Base-by-base conservation (phyloP, 2,888 invertebrate species). In the Gisinianus flammeolus region DNA sequence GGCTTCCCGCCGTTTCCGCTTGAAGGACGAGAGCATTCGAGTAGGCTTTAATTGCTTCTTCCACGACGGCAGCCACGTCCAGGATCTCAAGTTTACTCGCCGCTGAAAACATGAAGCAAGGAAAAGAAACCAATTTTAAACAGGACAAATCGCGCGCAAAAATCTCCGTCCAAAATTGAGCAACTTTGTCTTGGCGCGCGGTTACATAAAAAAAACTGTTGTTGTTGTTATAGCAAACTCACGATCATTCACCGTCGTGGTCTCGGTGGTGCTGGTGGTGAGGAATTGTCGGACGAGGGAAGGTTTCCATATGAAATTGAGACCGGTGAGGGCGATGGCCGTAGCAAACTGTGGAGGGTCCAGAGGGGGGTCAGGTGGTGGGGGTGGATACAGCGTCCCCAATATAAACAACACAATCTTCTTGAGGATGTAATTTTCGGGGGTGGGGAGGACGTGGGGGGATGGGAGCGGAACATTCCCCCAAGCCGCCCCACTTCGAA, bases 21-120 rank as follows among this genome's bases (percentile, higher is more conserved):
- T 33, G 2, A 2, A 30, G 0, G 2, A 31, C 44, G 1, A 74
- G 12, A 2, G 73, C 8, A 26, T 33, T 66, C 0, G 64, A 19
- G 26, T 74, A 74, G 10, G 73, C 44, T 66, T 66, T 64, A n/a
- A 74, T 64, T 35, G 73, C 73, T 64, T 74, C 73, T 26, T 74
- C 64, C n/a, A 74, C 44, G 8, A 74, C n/a, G 0, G 12, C 6
- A 4, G 64, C 10, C 2, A 26, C 73, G n/a, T 74, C 73, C 64
- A 74, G 28, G 24, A 74, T 35, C 8, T 74, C 44, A 10, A 74
- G 68, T 44, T 44, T 68, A 12, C 22, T 24, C 22, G n/a, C 10
- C 2, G 62, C 56, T 58, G 24, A 58, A 58, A 58, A 6, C 1
- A 22, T 58, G 8, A 58, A n/a, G 6, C 8, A 58, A 58, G n/a